Conservation (phyloP, 2,113 vertebrate genomes). For the Rhynchopsitta pachyrhyncha region DNA sequence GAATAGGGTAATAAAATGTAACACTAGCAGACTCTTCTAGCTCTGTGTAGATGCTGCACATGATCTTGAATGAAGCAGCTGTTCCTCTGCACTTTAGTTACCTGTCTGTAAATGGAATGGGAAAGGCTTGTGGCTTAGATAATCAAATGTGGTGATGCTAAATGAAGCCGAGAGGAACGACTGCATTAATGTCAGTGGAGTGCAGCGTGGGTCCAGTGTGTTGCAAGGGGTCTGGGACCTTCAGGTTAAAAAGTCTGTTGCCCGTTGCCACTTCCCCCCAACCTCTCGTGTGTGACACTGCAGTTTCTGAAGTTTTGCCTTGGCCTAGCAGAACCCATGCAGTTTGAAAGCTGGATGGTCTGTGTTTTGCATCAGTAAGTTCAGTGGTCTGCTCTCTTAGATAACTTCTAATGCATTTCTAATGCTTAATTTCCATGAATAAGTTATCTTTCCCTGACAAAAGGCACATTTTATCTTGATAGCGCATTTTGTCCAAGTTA, state of each 20-base stretch:
- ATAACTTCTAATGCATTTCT: neutral
- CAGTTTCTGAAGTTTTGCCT: neutral
- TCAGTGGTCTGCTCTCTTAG: neutral
- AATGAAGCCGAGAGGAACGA: neutral
- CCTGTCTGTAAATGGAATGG: neutral
- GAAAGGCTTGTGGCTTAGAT: neutral
- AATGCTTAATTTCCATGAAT: neutral
- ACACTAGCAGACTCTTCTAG: neutral
- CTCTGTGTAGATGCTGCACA: neutral
- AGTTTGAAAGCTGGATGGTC: neutral
- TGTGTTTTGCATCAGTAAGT: neutral
- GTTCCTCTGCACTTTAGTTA: neutral
- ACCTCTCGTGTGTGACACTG: neutral
- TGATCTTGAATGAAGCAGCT: neutral
- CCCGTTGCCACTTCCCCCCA: neutral
- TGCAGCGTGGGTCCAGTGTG: neutral
- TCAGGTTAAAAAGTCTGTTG: neutral
- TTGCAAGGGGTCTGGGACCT: neutral
- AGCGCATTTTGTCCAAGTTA: neutral
- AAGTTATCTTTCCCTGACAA: neutral
- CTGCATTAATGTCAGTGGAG: neutral
- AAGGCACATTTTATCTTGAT: neutral
- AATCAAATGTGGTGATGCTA: neutral
- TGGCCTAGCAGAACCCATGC: neutral
- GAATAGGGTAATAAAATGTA: neutral